These are phyloP conservation scores for Ia io DNA, from an alignment of 2,113 vertebrate species.

Conservation along the genomic window DNA sequence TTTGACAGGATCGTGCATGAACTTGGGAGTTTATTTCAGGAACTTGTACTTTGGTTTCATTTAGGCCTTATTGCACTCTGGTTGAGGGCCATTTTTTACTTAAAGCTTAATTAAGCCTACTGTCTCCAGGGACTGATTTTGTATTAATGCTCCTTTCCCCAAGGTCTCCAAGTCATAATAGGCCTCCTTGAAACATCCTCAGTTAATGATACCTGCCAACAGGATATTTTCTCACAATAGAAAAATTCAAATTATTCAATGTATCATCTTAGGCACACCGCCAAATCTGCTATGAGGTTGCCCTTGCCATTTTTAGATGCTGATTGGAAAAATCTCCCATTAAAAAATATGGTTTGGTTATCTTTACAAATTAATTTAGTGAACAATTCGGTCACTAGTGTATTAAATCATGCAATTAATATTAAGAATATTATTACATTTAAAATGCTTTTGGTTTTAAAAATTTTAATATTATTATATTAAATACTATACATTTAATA, in stretches of 20 bases:
- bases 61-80: background rate
- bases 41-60: background rate
- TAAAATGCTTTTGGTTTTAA: background rate
- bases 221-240: background rate
- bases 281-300: background rate
- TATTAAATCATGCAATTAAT: background rate
- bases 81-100: background rate
- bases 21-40: background rate
- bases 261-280: background rate
- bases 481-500: background rate
- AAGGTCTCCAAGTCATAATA: background rate
- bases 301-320: background rate
- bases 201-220: conserved; percentile 35
- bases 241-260: conserved; percentile 17
- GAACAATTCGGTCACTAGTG: background rate
- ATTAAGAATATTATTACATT: conserved; percentile 20
- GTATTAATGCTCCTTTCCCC: background rate
- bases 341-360: background rate
- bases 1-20: background rate
- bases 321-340: background rate
- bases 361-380: background rate
- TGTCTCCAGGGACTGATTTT: background rate
- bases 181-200: background rate
- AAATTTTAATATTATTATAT: background rate
- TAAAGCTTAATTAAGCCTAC: conserved; percentile 59